These are phyloP conservation scores for Lamellibrachia luymesi DNA, from an alignment of 1,140 invertebrate genomes.

Conservation along the genomic window DNA sequence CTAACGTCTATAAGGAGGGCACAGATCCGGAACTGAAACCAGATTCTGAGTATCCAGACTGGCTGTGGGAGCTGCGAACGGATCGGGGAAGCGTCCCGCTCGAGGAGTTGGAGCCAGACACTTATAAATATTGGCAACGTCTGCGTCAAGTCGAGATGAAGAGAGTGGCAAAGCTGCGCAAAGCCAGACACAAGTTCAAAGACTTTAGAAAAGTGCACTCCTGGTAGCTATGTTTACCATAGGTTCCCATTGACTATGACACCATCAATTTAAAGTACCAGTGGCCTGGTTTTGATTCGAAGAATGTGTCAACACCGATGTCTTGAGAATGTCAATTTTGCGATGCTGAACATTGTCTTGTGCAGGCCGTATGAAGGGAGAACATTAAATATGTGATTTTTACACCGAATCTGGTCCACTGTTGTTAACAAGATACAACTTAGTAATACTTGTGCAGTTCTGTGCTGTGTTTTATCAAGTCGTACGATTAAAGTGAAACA, in stretches of 20 bases:
- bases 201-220: not conserved
- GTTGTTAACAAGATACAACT: not conserved
- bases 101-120: conserved; percentile 75
- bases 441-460: not conserved
- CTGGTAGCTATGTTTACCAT: not conserved
- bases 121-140: conserved; percentile 75
- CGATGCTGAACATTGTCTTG: no score
- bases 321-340: not conserved
- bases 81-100: conserved; percentile 64
- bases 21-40: conserved; percentile 81
- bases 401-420: not conserved
- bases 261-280: not conserved
- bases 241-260: no score
- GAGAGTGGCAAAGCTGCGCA: not conserved
- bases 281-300: not conserved
- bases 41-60: conserved; percentile 88
- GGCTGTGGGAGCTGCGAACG: conserved; percentile 79
- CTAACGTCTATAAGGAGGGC: conserved; percentile 73
- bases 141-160: not conserved
- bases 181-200: conserved; percentile 2
- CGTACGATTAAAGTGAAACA: no score
- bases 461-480: not conserved
- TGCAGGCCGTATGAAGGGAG: not conserved
- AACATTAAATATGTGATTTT: not conserved
- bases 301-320: not conserved